A percentile compares a stretch with the other conserved stretches of the same genome.
These are phyloP conservation scores for Chrysina gloriosa DNA, from an alignment of 2,888 invertebrate species.

Conservation along the genomic window DNA sequence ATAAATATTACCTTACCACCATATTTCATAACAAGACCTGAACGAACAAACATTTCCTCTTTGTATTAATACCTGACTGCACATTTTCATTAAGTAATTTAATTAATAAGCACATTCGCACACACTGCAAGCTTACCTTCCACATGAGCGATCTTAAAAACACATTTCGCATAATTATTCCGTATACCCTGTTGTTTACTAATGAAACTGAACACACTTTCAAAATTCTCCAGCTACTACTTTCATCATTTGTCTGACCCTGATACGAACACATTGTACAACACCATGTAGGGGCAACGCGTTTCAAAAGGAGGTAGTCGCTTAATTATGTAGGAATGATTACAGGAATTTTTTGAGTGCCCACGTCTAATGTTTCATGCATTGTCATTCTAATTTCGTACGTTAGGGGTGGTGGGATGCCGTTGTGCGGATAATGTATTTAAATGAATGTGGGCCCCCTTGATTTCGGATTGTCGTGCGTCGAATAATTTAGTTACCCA, in stretches of 20 bases:
- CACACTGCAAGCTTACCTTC: slow-evolving; percentile 2
- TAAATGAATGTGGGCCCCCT: slow-evolving; percentile 30
- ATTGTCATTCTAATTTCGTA: slow-evolving; percentile 37
- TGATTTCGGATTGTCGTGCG: background rate
- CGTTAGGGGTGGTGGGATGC: slow-evolving; percentile 5
- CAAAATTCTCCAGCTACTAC: background rate
- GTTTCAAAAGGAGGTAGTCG: slow-evolving; percentile 16
- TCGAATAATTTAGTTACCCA: background rate
- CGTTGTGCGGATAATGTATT: slow-evolving; percentile 34
- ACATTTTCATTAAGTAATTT: slow-evolving; percentile 5
- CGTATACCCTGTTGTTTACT: background rate
- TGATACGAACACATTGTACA: background rate
- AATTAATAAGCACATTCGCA: background rate
- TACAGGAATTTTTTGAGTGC: background rate
- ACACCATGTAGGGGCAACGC: background rate
- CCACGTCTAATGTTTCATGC: slow-evolving; percentile 19
- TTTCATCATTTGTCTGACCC: background rate
- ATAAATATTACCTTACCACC: no score
- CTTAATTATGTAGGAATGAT: slow-evolving; percentile 25
- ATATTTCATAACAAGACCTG: background rate
- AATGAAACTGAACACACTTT: background rate
- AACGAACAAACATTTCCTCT: background rate
- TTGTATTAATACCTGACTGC: background rate
- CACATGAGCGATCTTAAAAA: background rate
- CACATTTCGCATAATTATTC: background rate